Base-by-base conservation (phyloP, 2,888 invertebrate species). In the Oeneis ivallda region DNA sequence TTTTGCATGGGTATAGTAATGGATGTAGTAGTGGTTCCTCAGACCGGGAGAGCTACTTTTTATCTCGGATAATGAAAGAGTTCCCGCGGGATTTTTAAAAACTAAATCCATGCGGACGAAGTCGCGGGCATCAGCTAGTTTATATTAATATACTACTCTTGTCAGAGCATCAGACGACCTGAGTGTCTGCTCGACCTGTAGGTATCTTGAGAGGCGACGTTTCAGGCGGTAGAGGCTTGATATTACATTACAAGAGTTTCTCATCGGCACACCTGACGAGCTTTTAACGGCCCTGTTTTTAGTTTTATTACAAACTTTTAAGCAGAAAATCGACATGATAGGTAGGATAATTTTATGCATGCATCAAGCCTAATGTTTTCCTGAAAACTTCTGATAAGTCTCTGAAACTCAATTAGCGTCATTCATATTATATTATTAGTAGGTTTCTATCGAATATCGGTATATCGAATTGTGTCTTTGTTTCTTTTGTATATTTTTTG, bases 241-340 rank as follows among this genome's bases (percentile, higher is more conserved):
- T 58, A 58, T 43, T 58, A 58, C 32, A 58, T 58, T 58, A 58
- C 43, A 43, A 57, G 43, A 45, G 37, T 10, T 15, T 19, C 57
- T 32, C n/a, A 11, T 13, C 32, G 43, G 32, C 43, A 32, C 5
- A 45, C n/a, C 15, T 47, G 58, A 58, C 58, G 58, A 58, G 58
- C 32, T 58, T 47, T 58, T 58, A 58, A 58, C 34, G 45, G 4
- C 32, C 45, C 34, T 32, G 45, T 32, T 58, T 26, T 47, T 17
- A 45, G 58, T 58, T 58, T 58, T 45, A 58, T 47, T 41, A 58
- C 45, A 58, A 47, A 58, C 45, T 58, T 58, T 45, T n/a, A 32
- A 45, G 15, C 26, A n/a, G 34, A 53, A 53, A 53, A n/a, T 15
- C 4, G 39, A 41, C 39, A 8, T 39, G 26, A 26, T 26, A 17